A percentile compares a stretch with the other conserved stretches of the same genome.
These are phyloP conservation scores for Sarcophaga caerulescens DNA, from an alignment of 2,888 invertebrate genomes.

Conservation along the genomic window DNA sequence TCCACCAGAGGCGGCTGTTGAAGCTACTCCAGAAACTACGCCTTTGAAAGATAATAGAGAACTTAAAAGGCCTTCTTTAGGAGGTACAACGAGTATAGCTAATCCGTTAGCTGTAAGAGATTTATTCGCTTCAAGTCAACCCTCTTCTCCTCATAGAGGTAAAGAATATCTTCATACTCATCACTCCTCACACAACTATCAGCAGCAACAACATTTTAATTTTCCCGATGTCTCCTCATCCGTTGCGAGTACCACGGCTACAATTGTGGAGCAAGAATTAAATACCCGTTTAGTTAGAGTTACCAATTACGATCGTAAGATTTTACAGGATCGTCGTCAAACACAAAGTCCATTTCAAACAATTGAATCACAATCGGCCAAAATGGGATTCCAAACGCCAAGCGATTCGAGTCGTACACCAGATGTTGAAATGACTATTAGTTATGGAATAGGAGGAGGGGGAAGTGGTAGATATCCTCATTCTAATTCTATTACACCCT, in stretches of 20 bases:
- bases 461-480: slow-evolving; percentile 51
- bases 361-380: slow-evolving; percentile 65
- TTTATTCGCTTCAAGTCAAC: slow-evolving; percentile 83
- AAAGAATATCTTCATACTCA: slow-evolving; percentile 84
- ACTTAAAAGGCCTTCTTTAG: slow-evolving; percentile 69
- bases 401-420: slow-evolving; percentile 57
- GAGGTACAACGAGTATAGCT: slow-evolving; percentile 79
- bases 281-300: slow-evolving; percentile 68
- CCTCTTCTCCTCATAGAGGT: slow-evolving; percentile 85
- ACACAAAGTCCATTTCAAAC: slow-evolving; percentile 71
- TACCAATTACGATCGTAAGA: slow-evolving; percentile 73
- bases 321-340: slow-evolving; percentile 74
- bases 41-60: slow-evolving; percentile 85
- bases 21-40: slow-evolving; percentile 94
- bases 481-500: slow-evolving; percentile 52
- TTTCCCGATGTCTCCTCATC: slow-evolving; percentile 77
- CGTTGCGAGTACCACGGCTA: slow-evolving; percentile 45
- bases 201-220: slow-evolving; percentile 83
- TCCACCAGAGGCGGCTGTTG: slow-evolving; percentile 93
- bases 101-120: slow-evolving; percentile 87
- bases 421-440: slow-evolving; percentile 50
- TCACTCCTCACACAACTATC: slow-evolving; percentile 87
- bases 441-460: slow-evolving; percentile 22
- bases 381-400: slow-evolving; percentile 65
- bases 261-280: slow-evolving; percentile 69